Base-by-base conservation (phyloP, 2,888 invertebrate genomes). In the Thysanoteuthis rhombus region DNA sequence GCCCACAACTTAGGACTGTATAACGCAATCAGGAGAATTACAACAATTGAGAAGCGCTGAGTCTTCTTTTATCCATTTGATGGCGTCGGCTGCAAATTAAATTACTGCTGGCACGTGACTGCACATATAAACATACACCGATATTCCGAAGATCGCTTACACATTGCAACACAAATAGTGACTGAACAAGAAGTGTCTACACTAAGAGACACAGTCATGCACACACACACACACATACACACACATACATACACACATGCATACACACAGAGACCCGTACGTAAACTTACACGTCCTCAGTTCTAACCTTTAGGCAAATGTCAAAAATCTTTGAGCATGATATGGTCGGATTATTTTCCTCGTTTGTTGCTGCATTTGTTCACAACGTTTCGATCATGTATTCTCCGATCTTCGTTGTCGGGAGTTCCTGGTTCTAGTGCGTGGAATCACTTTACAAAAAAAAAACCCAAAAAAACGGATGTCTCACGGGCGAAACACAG, bases 1-100 rank as follows among this genome's bases (percentile, higher is more conserved):
- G n/a, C 10, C 75, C 75, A 75, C 75, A 75, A 75, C 75, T 75
- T 75, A 75, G 32, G 75, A 75, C n/a, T 32, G 32, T 75, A 32
- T 75, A 75, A 75, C 75, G 75, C n/a, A 75, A 75, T 75, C 75
- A 75, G n/a, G n/a, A 75, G 75, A 75, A 75, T 75, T 75, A 75
- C 75, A 75, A 75, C 75, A 75, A 75, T 75, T n/a, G 75, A 32
- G n/a, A 75, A 32, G 75, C 16, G 10, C 75, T 12, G 75, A 75
- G 10, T n/a, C 75, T n/a, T 32, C 75, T n/a, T 75, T 75, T n/a
- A 75, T n/a, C 75, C 75, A 32, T 75, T 75, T 75, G 75, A 75
- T 75, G n/a, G 75, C 75, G 75, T 75, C 75, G 75, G n/a, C n/a
- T 75, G 75, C 75, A 75, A 75, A 75, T 75, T 75, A 75, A 75